Base-by-base conservation (phyloP, 2,113 vertebrate genomes). In the Ceyx cyanopectus region DNA sequence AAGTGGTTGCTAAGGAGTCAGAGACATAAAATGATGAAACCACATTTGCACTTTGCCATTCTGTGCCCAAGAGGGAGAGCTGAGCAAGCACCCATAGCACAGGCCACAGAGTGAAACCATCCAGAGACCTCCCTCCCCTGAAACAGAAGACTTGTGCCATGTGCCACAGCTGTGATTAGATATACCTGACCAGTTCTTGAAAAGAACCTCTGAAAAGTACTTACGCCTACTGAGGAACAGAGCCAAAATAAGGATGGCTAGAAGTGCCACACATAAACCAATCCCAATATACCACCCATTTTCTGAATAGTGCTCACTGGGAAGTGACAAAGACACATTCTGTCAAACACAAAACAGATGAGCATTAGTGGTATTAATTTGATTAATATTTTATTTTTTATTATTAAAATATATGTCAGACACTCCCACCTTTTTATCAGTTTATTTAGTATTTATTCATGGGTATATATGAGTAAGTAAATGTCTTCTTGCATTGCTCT, bases 171-270 rank as follows among this genome's bases (percentile, higher is more conserved):
- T 56, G 48, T 16, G 48, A 37, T 7, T 21, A 62, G 19, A 18
- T 1, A 6, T 30, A 63, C 15, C 20, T 29, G 7, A 57, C 24
- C 54, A 45, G 5, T 2, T n/a, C 45, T 9, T 6, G 43, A 58
- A 72, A 76, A 17, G 1, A 12, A 24, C 60, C 29, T 2, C 3
- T 5, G 70, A 19, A 10, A 57, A 76, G 17, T 15, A 97, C 97
- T 97, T 77, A 97, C 97, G 68, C 81, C 73, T 92, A 24, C 50
- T 18, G 27, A 95, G 30, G 29, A 93, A 12, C 24, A 91, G 57
- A 54, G 65, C 45, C 78, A 96, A 53, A 63, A 68, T 63, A 3
- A 97, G 6, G 46, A 70, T 7, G 58, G 91, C 43, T 51, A 97
- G 50, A 12, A 95, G 5, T 3, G 23, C 53, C 10, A 13, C 74